These are phyloP conservation scores for Trichosurus vulpecula DNA, from an alignment of 2,797 vertebrate genomes.

Conservation along the genomic window DNA sequence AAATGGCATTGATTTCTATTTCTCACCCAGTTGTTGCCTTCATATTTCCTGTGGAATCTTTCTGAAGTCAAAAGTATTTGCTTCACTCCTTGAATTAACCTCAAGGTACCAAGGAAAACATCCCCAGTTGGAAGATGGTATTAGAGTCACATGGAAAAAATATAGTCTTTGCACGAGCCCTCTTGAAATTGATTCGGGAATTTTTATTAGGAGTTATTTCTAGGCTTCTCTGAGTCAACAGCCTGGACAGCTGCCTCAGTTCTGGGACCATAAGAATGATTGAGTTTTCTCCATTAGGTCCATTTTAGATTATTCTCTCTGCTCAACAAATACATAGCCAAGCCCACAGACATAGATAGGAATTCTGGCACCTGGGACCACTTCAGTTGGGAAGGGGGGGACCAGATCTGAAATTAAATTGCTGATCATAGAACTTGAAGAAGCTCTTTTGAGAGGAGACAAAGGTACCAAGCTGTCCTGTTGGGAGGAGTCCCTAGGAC, in stretches of 20 bases:
- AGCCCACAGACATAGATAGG: neutral
- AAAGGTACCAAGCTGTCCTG: neutral
- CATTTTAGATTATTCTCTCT: neutral
- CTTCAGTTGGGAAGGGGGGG: neutral
- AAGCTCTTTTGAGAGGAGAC: neutral
- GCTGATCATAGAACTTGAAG: neutral
- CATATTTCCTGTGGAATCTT: constrained; percentile 48
- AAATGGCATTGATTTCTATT: constrained; percentile 6
- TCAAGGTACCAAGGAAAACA: constrained; percentile 62
- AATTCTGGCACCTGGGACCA: neutral
- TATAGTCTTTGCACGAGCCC: constrained; percentile 9
- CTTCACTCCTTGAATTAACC: constrained; percentile 42
- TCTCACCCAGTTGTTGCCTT: constrained; percentile 36
- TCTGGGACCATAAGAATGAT: neutral
- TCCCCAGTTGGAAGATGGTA: constrained; percentile 31
- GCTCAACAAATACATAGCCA: neutral
- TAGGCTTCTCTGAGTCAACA: neutral
- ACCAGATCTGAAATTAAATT: neutral
- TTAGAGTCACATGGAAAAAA: constrained; percentile 31
- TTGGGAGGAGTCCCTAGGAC: neutral
- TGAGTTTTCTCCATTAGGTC: neutral
- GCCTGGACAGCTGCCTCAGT: neutral
- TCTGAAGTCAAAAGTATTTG: constrained; percentile 39
- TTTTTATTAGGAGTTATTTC: constrained; percentile 54
- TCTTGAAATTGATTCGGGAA: constrained; percentile 17